Evolutionary conservation across 2,888 invertebrate genomes (phyloP).

Genomic region (Dyspetes luteomarginatus): DNA sequence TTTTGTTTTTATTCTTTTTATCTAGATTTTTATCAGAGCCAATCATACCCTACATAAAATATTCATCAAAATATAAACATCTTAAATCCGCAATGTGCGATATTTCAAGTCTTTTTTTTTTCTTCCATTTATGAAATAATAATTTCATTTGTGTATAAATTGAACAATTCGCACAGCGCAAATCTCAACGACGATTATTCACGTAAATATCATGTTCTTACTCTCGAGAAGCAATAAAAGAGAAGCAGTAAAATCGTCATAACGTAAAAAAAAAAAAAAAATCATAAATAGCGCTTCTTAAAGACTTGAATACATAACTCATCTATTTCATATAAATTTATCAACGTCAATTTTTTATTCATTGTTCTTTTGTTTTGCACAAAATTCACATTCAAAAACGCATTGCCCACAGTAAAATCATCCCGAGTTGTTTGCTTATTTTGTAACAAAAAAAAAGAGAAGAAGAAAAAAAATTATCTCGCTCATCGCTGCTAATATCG

Average conservation of each 20-base stretch:
- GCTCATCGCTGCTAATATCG: constrained; percentile 50
- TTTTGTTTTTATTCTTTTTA: constrained; percentile 52
- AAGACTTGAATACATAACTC: too few relatives aligned
- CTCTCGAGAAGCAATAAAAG: constrained; percentile 19
- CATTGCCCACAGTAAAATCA: constrained; percentile 49
- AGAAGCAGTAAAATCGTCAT: not conserved
- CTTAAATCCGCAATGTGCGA: constrained; percentile 75
- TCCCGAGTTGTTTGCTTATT: constrained; percentile 33
- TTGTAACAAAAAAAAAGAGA: not conserved
- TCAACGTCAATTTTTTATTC: not conserved
- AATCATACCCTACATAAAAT: not conserved
- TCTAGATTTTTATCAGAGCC: not conserved
- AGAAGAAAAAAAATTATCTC: constrained; percentile 28
- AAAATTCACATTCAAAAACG: constrained; percentile 31
- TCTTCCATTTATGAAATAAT: not conserved
- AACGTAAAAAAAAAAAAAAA: too few relatives aligned
- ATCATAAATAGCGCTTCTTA: too few relatives aligned
- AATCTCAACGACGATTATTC: constrained; percentile 68
- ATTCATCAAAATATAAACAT: constrained; percentile 20
- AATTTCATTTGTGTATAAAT: not conserved
- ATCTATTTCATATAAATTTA: too few relatives aligned
- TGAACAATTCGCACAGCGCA: constrained; percentile 73
- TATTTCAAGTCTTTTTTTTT: constrained; percentile 49
- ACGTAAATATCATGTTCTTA: constrained; percentile 47
- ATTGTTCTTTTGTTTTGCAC: constrained; percentile 1